Evolutionary conservation across 1,140 invertebrate genomes (phyloP).

Genomic region (Drosophila ironensis): DNA sequence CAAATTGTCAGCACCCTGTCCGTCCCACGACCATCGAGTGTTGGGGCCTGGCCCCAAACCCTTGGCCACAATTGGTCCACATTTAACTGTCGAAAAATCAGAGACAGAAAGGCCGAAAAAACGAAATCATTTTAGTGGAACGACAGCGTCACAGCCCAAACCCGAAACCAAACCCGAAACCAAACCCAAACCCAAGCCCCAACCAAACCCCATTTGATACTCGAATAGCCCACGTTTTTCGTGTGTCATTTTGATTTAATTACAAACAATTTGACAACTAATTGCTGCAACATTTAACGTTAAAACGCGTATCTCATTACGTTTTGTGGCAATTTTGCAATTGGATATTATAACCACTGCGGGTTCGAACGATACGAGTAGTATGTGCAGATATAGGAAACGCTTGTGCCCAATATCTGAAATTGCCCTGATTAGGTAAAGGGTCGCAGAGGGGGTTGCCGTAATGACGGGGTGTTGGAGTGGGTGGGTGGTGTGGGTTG

Average conservation of each 20-base stretch:
- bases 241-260: constrained; percentile 79
- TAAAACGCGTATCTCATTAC: constrained; percentile 71
- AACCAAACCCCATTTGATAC: background rate
- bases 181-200: background rate
- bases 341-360: constrained; percentile 56
- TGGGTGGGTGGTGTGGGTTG: background rate
- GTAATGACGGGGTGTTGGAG: background rate
- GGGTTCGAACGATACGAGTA: no score
- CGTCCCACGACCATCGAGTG: background rate
- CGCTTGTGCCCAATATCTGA: constrained; percentile 51
- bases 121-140: constrained; percentile 72
- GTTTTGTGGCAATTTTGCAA: constrained; percentile 74
- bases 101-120: constrained; percentile 21
- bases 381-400: constrained; percentile 34
- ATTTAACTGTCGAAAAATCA: constrained; percentile 58
- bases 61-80: constrained; percentile 69
- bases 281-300: constrained; percentile 76
- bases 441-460: background rate
- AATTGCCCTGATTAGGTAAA: constrained; percentile 12
- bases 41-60: background rate
- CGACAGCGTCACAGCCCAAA: constrained; percentile 48
- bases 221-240: constrained; percentile 32
- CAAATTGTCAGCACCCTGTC: constrained; percentile 75
- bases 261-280: constrained; percentile 81
- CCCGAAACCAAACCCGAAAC: background rate